Conservation (phyloP, 2,113 vertebrate genomes). For the Ictidomys tridecemlineatus region DNA sequence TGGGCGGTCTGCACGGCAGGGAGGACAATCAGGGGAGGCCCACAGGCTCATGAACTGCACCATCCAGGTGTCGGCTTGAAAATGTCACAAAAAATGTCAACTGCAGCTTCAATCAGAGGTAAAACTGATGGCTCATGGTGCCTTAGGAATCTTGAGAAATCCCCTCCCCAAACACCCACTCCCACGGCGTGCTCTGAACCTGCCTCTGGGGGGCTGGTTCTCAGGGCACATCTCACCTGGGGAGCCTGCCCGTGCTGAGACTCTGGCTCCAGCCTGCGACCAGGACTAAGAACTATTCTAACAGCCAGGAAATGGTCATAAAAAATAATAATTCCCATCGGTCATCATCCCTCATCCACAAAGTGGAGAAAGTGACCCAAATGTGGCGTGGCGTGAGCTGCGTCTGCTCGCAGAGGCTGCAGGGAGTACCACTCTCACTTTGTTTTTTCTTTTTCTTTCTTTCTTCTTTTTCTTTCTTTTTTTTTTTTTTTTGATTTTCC, state of each 20-base stretch:
- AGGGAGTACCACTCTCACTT: fast-evolving
- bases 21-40: not conserved
- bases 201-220: fast-evolving
- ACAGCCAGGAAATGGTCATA: fast-evolving
- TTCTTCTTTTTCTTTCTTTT: too few relatives aligned
- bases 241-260: fast-evolving
- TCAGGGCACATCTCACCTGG: fast-evolving
- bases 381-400: fast-evolving
- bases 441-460: not conserved
- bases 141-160: not conserved
- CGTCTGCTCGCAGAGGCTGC: fast-evolving
- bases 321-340: too few relatives aligned
- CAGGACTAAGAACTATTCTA: fast-evolving
- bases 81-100: too few relatives aligned
- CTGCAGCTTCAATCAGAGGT: not conserved
- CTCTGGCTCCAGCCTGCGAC: not conserved
- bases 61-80: not conserved
- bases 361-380: not conserved
- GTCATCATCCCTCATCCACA: fast-evolving
- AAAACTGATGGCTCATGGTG: not conserved
- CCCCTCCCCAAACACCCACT: fast-evolving
- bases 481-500: not conserved
- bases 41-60: fast-evolving
- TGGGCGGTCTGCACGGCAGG: too few relatives aligned
- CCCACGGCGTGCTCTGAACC: fast-evolving